phyloP scores from a whole-genome alignment of 2,113 vertebrate genomes.

The Zosterops hypoxanthus region DNA sequence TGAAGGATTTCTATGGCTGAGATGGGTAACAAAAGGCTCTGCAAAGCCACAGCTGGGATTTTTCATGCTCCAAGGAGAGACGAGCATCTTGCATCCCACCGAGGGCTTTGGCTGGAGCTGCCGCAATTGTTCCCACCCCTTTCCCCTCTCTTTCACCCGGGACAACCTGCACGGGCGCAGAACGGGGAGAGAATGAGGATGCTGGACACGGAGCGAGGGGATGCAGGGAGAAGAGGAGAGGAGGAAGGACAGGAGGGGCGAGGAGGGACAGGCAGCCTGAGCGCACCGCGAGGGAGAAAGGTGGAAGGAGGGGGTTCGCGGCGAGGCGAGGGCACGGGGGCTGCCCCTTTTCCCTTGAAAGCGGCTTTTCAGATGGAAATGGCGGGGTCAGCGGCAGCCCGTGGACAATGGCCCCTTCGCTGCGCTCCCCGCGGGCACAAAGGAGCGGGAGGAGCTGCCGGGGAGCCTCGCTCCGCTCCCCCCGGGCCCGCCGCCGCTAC shows the following conservation, averaged over 20 bases:
- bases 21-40: conserved; percentile 15
- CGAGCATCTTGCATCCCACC: not conserved
- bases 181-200: not conserved
- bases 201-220: not conserved
- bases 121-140: not conserved
- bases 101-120: not conserved
- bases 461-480: not conserved
- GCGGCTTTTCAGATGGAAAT: conserved; percentile 66
- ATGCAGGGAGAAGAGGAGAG: not conserved
- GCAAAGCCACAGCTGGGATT: conserved; percentile 2
- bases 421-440: not conserved
- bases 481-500: not conserved
- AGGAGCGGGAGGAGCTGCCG: not conserved
- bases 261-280: not conserved
- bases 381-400: conserved; percentile 26
- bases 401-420: conserved; percentile 19
- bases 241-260: not conserved
- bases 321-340: not conserved
- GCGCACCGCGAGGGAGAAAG: accelerated
- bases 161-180: not conserved
- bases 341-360: not conserved
- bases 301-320: not conserved
- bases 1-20: not conserved
- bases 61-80: not conserved
- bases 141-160: not conserved